Evolutionary conservation across 2,888 invertebrate genomes (phyloP).

Genomic region (Anarsia innoxiella): DNA sequence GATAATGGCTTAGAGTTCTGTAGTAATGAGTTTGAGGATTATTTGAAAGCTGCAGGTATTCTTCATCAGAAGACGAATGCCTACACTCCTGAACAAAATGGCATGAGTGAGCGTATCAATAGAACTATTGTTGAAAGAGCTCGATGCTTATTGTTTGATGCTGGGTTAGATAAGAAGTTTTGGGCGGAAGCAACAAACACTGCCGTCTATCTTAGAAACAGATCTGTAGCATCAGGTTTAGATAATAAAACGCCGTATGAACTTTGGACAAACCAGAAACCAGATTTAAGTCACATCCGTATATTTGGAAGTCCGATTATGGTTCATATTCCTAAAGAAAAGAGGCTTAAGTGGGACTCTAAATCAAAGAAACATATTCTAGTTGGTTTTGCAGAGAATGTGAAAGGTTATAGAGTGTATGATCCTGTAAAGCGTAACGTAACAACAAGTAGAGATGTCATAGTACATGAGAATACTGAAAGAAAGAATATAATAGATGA

Average conservation of each 20-base stretch:
- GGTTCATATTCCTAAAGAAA: no score
- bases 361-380: slow-evolving; percentile 9
- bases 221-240: background rate
- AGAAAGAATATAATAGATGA: slow-evolving; percentile 15
- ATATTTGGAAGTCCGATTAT: slow-evolving; percentile 20
- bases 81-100: slow-evolving; percentile 23
- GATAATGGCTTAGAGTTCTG: slow-evolving; percentile 21
- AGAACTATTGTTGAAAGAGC: slow-evolving; percentile 21
- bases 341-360: slow-evolving; percentile 8
- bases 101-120: slow-evolving; percentile 17
- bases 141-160: no score
- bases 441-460: slow-evolving; percentile 20
- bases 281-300: slow-evolving; percentile 15
- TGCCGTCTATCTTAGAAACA: slow-evolving; percentile 1
- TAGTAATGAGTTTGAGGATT: slow-evolving; percentile 16
- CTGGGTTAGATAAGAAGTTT: slow-evolving; percentile 13
- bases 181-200: slow-evolving; percentile 20
- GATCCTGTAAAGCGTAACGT: slow-evolving; percentile 9
- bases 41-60: slow-evolving; percentile 16
- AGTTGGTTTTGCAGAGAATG: slow-evolving; percentile 9
- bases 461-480: slow-evolving; percentile 17
- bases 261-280: slow-evolving; percentile 20
- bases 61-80: slow-evolving; percentile 21
- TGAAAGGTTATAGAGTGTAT: no score
- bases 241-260: no score